Base-by-base conservation (phyloP, 2,113 vertebrate species). In the Zapus hudsonius region DNA sequence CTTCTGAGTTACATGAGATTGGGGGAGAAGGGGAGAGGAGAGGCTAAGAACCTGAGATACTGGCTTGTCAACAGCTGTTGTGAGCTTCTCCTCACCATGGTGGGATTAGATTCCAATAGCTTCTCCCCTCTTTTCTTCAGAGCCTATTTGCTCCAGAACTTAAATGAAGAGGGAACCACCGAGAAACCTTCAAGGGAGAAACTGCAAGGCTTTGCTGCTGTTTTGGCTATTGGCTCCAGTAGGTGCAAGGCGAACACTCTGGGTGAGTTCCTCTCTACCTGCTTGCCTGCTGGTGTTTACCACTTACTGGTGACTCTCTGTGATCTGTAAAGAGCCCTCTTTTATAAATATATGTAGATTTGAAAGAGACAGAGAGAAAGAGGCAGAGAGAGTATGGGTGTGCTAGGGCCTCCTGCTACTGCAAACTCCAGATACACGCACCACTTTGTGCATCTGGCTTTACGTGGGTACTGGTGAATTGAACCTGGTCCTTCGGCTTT, bases 241-340 rank as follows among this genome's bases (percentile, higher is more conserved):
- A 98, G 99, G 33, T 99, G 99, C 98, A 99, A 99, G 92, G 98
- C 99, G 33, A 99, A 99, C 96, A 95, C 98, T 10, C 97, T 99
- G 33, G 99, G 99, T 99, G 96, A 98, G 98, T 89, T 52, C 16
- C 52, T 52, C 52, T 13, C 52, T 52, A 10, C 22, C 4, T 44
- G 0, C 27, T 31, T n/a, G 72, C 31, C 13, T 27, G 0, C 74
- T 81, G 73, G 4, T 38, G 1, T 44, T 74, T 31, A 22, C 7
- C 44, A 6, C 36, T 94, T 29, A n/a, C 6, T 63, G 27, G 63
- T n/a, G 2, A 44, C 63, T 82, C 86, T 40, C 36, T 87, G 31
- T 55, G 55, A n/a, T n/a, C n/a, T n/a, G n/a, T n/a, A n/a, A n/a
- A n/a, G n/a, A n/a, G n/a, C n/a, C n/a, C n/a, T n/a, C n/a, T n/a